Conservation (phyloP, 2,113 vertebrate species). For the Leptobrachium leishanense region DNA sequence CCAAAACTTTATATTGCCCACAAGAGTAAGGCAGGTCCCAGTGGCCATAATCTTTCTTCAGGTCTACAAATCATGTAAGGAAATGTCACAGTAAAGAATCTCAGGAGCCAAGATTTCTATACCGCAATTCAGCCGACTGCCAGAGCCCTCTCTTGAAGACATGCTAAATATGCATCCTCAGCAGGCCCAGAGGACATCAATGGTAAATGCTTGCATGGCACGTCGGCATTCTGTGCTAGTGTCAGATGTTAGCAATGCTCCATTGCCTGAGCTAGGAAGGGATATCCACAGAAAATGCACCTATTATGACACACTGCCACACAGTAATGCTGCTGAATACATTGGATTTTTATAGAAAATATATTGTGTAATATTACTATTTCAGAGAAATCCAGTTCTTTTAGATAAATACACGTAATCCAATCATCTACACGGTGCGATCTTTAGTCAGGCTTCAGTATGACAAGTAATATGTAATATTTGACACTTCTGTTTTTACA, state of each 20-base stretch:
- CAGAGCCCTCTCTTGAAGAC: constrained; percentile 14
- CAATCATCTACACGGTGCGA: too few relatives aligned
- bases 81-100: constrained; percentile 34
- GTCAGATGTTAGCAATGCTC: constrained; percentile 39
- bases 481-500: neutral
- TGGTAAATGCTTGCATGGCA: constrained; percentile 29
- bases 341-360: too few relatives aligned
- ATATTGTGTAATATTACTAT: too few relatives aligned
- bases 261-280: constrained; percentile 6
- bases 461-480: neutral
- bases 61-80: constrained; percentile 26
- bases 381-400: too few relatives aligned
- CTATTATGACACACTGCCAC: constrained; percentile 6
- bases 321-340: too few relatives aligned
- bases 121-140: constrained; percentile 27
- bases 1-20: constrained; percentile 26
- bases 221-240: constrained; percentile 1
- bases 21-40: constrained; percentile 28
- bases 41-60: constrained; percentile 22
- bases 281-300: constrained; percentile 10
- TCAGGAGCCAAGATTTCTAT: constrained; percentile 20
- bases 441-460: too few relatives aligned
- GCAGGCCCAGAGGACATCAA: constrained; percentile 17
- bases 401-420: too few relatives aligned
- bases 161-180: constrained; percentile 35